These are phyloP conservation scores for Olivierus martensii DNA, from an alignment of 1,140 invertebrate species.

Conservation along the genomic window DNA sequence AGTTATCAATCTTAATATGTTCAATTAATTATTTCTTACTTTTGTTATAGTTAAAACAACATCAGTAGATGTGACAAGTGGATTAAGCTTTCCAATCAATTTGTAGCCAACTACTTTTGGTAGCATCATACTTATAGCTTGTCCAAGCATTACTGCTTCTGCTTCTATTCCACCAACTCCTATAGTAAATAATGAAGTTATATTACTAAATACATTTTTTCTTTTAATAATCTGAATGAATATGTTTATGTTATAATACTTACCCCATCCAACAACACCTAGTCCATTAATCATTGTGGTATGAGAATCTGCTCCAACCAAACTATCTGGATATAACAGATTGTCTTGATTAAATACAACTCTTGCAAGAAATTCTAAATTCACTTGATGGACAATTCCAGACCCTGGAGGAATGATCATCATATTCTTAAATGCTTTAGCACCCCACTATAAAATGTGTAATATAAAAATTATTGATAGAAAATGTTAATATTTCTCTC, in stretches of 20 bases:
- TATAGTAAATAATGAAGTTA: conserved; percentile 7
- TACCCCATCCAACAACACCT: conserved; percentile 52
- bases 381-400: conserved; percentile 97
- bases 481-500: no score
- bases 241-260: conserved; percentile 7
- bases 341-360: conserved; percentile 69
- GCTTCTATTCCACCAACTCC: conserved; percentile 46
- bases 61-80: conserved; percentile 90
- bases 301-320: conserved; percentile 98
- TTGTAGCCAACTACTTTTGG: conserved; percentile 93
- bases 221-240: no score
- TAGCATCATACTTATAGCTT: conserved; percentile 90
- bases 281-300: conserved; percentile 98
- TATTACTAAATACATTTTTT: no score
- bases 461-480: no score
- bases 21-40: no score
- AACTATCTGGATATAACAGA: conserved; percentile 79
- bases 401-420: conserved; percentile 94
- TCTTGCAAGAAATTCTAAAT: conserved; percentile 85
- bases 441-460: conserved; percentile 79
- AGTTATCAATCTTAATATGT: no score
- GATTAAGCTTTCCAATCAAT: conserved; percentile 60
- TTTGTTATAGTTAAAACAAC: conserved; percentile 95
- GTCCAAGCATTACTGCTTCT: conserved; percentile 60
- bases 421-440: conserved; percentile 90